phyloP scores from a whole-genome alignment of 2,888 invertebrate species.

The Aethes cnicana region DNA sequence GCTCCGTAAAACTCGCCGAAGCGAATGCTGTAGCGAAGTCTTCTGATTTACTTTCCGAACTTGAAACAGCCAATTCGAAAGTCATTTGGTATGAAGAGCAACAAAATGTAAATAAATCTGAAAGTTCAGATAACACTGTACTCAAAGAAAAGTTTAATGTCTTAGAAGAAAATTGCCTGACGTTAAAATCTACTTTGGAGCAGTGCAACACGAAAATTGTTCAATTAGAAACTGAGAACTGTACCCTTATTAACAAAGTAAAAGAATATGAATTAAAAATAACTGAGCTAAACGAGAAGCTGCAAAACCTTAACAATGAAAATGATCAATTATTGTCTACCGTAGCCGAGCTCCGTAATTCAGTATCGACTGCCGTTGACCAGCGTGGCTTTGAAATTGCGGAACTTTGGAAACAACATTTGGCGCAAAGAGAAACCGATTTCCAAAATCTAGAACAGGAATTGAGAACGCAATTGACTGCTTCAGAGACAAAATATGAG shows the following conservation, averaged over 20 bases:
- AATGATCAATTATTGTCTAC: conserved; percentile 71
- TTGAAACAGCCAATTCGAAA: conserved; percentile 46
- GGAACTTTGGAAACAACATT: conserved; percentile 86
- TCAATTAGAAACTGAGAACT: conserved; percentile 51
- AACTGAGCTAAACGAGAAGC: conserved; percentile 55
- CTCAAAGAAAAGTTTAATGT: conserved; percentile 47
- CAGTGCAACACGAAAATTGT: conserved; percentile 66
- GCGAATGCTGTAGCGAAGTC: conserved; percentile 45
- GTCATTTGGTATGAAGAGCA: conserved; percentile 42
- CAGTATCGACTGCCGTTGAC: conserved; percentile 81
- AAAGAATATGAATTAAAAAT: conserved; percentile 50
- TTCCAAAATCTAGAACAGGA: conserved; percentile 79
- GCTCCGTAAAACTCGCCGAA: conserved; percentile 43
- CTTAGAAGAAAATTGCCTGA: conserved; percentile 54
- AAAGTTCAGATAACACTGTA: conserved; percentile 38
- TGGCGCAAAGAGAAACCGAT: conserved; percentile 84
- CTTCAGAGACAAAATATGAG: conserved; percentile 74
- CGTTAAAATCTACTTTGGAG: conserved; percentile 54
- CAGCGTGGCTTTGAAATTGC: conserved; percentile 87
- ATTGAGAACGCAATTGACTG: conserved; percentile 75
- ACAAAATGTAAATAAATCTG: conserved; percentile 33
- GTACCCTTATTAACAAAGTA: conserved; percentile 42
- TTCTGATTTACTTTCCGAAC: conserved; percentile 43
- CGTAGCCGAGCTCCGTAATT: conserved; percentile 71
- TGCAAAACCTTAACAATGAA: conserved; percentile 65